A percentile compares a stretch with the other conserved stretches of the same genome.
Evolutionary conservation across 2,113 vertebrate genomes (phyloP).

Genomic region (Clinocottus analis): DNA sequence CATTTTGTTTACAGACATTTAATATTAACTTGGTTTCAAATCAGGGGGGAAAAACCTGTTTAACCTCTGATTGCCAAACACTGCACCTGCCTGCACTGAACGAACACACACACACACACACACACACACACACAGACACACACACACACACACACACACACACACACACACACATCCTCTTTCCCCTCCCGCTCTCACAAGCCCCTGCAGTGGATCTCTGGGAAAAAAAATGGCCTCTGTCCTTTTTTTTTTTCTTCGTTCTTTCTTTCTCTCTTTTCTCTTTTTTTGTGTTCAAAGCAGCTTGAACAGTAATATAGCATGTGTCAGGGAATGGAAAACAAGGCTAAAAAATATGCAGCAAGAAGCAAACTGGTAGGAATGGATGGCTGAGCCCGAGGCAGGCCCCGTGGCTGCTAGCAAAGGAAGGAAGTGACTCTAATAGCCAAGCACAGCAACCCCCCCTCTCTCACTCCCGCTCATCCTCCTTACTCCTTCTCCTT

Average conservation of each 20-base stretch:
- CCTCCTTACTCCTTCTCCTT: slow-evolving; percentile 22
- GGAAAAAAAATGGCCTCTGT: slow-evolving; percentile 79
- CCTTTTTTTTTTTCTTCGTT: slow-evolving; percentile 53
- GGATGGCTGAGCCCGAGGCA: slow-evolving; percentile 78
- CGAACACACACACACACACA: no score
- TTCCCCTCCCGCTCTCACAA: slow-evolving; percentile 45
- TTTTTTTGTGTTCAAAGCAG: slow-evolving; percentile 30
- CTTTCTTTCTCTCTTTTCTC: not conserved
- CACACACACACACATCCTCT: rapidly evolving
- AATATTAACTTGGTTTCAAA: not conserved
- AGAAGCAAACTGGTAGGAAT: slow-evolving; percentile 82
- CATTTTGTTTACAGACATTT: not conserved
- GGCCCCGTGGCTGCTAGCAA: slow-evolving; percentile 66
- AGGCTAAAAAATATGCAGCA: slow-evolving; percentile 82
- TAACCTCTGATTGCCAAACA: not conserved
- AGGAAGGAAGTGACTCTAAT: slow-evolving; percentile 83
- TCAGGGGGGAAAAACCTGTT: not conserved
- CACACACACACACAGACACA: no score
- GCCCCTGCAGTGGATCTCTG: slow-evolving; percentile 78
- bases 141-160: no score
- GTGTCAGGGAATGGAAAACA: slow-evolving; percentile 83
- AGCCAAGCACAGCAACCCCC: slow-evolving; percentile 53
- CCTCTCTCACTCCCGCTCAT: no score
- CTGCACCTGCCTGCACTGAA: no score
- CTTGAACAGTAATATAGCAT: slow-evolving; percentile 84